phyloP scores from a whole-genome alignment of 2,888 invertebrate genomes.

The Trilocha varians region DNA sequence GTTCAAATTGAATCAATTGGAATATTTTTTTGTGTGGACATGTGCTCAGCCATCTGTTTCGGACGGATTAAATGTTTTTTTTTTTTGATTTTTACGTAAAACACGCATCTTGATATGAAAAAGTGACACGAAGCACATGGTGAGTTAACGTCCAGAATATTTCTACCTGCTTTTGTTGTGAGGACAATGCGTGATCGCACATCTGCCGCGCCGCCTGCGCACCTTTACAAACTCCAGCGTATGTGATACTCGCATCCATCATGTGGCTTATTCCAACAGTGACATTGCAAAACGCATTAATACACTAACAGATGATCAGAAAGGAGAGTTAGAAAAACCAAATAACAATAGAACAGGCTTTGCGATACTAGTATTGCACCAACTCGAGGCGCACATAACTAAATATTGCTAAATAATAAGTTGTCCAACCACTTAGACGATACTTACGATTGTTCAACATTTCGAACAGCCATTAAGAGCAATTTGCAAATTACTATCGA shows the following conservation, averaged over 20 bases:
- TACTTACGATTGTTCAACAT: slow-evolving; percentile 8
- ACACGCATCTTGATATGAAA: slow-evolving; percentile 51
- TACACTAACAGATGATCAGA: slow-evolving; percentile 31
- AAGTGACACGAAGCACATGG: slow-evolving; percentile 70
- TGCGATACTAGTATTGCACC: no score
- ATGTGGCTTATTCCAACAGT: slow-evolving; percentile 22
- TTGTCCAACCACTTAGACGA: slow-evolving; percentile 18
- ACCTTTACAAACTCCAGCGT: slow-evolving; percentile 26
- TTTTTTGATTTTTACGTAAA: slow-evolving; percentile 59
- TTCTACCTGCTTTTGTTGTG: slow-evolving; percentile 67
- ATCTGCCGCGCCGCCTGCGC: slow-evolving; percentile 63
- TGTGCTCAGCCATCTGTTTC: slow-evolving; percentile 62
- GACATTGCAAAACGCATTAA: slow-evolving; percentile 21
- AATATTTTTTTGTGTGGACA: slow-evolving; percentile 45
- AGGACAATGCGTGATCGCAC: slow-evolving; percentile 55
- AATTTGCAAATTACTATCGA: slow-evolving; percentile 3
- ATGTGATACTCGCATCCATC: slow-evolving; percentile 32
- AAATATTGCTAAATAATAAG: slow-evolving; percentile 18
- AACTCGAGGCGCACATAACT: not conserved
- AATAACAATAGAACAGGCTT: no score
- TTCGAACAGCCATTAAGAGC: slow-evolving; percentile 9
- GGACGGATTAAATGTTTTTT: slow-evolving; percentile 56
- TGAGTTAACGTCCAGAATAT: slow-evolving; percentile 40
- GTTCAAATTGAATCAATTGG: slow-evolving; percentile 17
- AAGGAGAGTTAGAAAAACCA: slow-evolving; percentile 41